A percentile compares a stretch with the other conserved stretches of the same genome.
These are phyloP conservation scores for Sus scrofa DNA, from an alignment of 2,113 vertebrate species.

Conservation along the genomic window DNA sequence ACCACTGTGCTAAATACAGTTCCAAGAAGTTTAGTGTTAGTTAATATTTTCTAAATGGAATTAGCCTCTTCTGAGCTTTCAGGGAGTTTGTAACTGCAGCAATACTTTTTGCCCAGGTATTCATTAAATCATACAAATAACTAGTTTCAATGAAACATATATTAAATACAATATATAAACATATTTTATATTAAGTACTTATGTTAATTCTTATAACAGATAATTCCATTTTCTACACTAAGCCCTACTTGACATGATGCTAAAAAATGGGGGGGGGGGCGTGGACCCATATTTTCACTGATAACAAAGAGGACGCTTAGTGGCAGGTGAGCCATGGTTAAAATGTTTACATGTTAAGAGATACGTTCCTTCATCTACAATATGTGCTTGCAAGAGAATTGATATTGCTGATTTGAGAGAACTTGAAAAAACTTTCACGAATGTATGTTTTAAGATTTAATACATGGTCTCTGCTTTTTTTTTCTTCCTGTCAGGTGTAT, in stretches of 20 bases:
- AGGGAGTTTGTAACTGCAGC: background rate
- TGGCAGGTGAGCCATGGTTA: background rate
- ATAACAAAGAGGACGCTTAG: background rate
- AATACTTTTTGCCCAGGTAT: background rate
- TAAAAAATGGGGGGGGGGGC: too few relatives aligned
- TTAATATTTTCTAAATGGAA: background rate
- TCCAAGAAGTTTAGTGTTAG: background rate
- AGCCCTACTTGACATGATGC: background rate
- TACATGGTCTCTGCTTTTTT: background rate
- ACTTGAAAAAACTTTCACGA: background rate
- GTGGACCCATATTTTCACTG: background rate
- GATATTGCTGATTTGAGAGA: background rate
- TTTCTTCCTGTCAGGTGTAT: too few relatives aligned
- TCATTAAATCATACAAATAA: conserved; percentile 14
- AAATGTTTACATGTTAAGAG: background rate
- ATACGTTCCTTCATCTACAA: background rate
- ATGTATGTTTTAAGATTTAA: background rate
- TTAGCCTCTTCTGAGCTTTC: background rate
- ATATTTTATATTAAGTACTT: background rate
- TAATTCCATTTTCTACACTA: background rate
- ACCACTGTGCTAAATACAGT: background rate
- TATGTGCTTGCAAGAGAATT: background rate
- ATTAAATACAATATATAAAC: too few relatives aligned
- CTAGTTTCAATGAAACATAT: background rate
- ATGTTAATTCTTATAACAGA: background rate